Conservation (phyloP, 1,140 invertebrate genomes). For the Drosophila sturtevanti region DNA sequence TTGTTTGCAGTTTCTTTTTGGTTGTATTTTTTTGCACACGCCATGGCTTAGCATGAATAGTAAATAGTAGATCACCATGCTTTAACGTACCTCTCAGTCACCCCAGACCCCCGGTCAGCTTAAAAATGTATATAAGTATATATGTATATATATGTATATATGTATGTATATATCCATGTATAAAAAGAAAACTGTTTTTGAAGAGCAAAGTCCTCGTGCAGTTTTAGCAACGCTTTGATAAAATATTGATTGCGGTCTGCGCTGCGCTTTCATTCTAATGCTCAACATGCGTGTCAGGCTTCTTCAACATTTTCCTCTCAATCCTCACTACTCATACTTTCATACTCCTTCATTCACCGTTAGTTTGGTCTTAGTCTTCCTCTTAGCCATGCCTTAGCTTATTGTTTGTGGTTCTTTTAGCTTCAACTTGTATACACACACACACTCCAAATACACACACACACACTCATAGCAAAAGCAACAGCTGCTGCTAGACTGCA, state of each 20-base stretch:
- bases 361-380: not conserved
- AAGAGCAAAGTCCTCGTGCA: conserved; percentile 36
- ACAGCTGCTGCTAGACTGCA: conserved; percentile 39
- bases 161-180: not conserved
- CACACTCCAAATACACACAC: conserved; percentile 29
- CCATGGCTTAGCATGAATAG: conserved; percentile 75
- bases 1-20: conserved; percentile 65
- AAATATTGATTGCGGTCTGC: conserved; percentile 76
- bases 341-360: not conserved
- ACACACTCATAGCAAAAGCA: conserved; percentile 17
- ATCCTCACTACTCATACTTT: not conserved
- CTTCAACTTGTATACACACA: conserved; percentile 23
- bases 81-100: not conserved
- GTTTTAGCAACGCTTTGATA: conserved; percentile 62
- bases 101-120: not conserved
- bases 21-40: conserved; percentile 61
- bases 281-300: conserved; percentile 67
- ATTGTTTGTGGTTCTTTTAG: conserved; percentile 59
- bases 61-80: conserved; percentile 53
- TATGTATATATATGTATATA: too few species aligned
- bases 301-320: not conserved
- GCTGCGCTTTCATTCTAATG: conserved; percentile 47
- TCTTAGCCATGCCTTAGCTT: conserved; percentile 40
- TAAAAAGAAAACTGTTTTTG: conserved; percentile 34
- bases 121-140: conserved; percentile 13